Evolutionary conservation across 2,113 vertebrate genomes (phyloP), one percentile per base, ranked within the genome.

Genomic region (Axis porcinus): DNA sequence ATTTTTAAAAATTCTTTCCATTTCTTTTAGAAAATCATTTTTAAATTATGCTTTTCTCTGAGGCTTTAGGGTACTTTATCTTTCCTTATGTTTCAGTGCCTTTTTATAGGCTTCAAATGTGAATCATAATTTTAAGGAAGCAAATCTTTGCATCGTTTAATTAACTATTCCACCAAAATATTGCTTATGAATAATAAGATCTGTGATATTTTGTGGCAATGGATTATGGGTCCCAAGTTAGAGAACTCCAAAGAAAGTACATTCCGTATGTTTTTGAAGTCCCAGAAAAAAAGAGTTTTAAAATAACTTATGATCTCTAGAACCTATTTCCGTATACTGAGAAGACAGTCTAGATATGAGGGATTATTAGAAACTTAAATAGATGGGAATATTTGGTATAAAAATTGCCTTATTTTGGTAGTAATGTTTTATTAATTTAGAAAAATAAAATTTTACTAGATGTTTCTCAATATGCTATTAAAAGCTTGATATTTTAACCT

Each of bases 91-190:
- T 50, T 96, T 96, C 92, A 88, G 17, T 91, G 30, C 23, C 57
- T 96, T 97, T 97, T 93, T 97, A 94, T 95, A 83, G 86, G n/a
- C 25, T 76, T 97, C 70, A 87, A 50, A 91, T 94, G 27, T 95
- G 91, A 95, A 88, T 83, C 47, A 91, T 79, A 70, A 95, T 85
- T 97, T 97, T 54, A 92, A 67, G 23, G 58, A 97, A 79, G 57
- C 11, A 94, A 97, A 89, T 86, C 33, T 82, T 91, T 76, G 50
- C 58, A 85, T 87, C 58, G 92, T 89, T 97, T 97, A 94, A 89
- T 92, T 91, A 97, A 55, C 23, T 79, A 79, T 83, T 89, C 45
- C 21, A 95, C 16, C 55, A 84, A 86, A 96, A 83, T 83, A 74
- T 78, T 86, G 9, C 50, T 93, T 89, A 86, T 95, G 62, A 96